Percentiles rank a stretch among this genome's conserved stretches.
These are phyloP conservation scores for Lophotis ruficrista DNA, from an alignment of 2,113 vertebrate genomes.

Conservation along the genomic window DNA sequence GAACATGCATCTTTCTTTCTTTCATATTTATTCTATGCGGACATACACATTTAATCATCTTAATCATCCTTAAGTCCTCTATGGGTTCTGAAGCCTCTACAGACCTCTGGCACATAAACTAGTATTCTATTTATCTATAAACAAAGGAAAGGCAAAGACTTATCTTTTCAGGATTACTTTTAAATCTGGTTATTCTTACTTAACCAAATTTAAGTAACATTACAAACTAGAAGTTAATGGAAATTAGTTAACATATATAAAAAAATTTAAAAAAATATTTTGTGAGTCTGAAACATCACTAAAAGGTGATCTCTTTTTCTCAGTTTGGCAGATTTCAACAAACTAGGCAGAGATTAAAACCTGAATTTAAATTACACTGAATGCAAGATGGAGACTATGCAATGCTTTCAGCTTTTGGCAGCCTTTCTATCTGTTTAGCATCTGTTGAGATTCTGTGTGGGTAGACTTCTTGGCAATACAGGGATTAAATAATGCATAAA, in stretches of 20 bases:
- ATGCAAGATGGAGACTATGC: not conserved
- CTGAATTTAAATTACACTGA: conserved; percentile 12
- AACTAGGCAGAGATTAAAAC: not conserved
- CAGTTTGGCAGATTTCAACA: not conserved
- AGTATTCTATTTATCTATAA: not conserved
- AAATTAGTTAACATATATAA: not conserved
- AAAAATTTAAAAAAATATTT: not conserved
- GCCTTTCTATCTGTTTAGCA: not conserved
- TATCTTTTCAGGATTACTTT: not conserved
- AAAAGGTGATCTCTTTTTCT: not conserved
- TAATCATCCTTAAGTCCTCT: not conserved
- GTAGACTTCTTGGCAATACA: conserved; percentile 19
- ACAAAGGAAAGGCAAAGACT: not conserved
- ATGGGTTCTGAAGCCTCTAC: not conserved
- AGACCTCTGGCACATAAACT: not conserved
- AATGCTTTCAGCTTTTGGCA: not conserved
- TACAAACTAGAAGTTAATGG: not conserved
- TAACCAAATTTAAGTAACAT: not conserved
- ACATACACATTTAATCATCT: not conserved
- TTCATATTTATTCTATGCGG: not conserved
- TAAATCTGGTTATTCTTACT: not conserved
- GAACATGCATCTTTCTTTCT: not conserved
- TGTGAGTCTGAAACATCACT: not conserved
- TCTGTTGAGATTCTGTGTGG: conserved; percentile 9
- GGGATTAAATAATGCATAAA: conserved; percentile 34